These are phyloP conservation scores for Otis tarda DNA, from an alignment of 2,113 vertebrate genomes.

Conservation along the genomic window DNA sequence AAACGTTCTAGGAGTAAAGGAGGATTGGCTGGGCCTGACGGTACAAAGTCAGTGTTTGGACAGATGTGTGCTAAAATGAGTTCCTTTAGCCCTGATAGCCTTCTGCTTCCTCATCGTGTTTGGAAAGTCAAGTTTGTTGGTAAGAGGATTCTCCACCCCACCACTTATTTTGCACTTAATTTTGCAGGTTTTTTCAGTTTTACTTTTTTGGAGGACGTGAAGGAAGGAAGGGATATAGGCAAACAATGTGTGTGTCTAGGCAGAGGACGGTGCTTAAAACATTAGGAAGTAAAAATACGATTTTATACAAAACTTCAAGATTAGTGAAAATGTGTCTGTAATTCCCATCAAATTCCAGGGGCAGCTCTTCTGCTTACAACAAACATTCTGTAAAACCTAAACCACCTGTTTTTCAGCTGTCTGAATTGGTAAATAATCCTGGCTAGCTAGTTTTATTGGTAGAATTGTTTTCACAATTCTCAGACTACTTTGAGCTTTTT, in stretches of 20 bases:
- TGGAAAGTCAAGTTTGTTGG: conserved; percentile 99
- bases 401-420: background rate
- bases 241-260: background rate
- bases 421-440: background rate
- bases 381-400: background rate
- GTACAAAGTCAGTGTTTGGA: conserved; percentile 97
- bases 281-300: background rate
- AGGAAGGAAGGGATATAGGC: background rate
- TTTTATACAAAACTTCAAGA: background rate
- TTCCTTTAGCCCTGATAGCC: conserved; percentile 94
- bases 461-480: background rate
- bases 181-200: background rate
- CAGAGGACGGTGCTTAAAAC: background rate
- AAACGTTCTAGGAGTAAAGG: conserved; percentile 99
- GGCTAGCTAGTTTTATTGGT: background rate
- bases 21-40: conserved; percentile 94
- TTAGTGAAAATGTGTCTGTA: background rate
- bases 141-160: conserved; percentile 50
- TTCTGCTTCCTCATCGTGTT: conserved; percentile 94
- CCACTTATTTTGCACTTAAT: background rate
- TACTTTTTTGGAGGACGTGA: background rate
- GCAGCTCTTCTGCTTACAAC: background rate
- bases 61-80: conserved; percentile 99
- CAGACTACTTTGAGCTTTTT: background rate
- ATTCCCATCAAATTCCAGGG: background rate